A percentile compares a stretch with the other conserved stretches of the same genome.
These are phyloP conservation scores for Ginglymostoma cirratum DNA, from an alignment of 2,113 vertebrate genomes.

Conservation along the genomic window DNA sequence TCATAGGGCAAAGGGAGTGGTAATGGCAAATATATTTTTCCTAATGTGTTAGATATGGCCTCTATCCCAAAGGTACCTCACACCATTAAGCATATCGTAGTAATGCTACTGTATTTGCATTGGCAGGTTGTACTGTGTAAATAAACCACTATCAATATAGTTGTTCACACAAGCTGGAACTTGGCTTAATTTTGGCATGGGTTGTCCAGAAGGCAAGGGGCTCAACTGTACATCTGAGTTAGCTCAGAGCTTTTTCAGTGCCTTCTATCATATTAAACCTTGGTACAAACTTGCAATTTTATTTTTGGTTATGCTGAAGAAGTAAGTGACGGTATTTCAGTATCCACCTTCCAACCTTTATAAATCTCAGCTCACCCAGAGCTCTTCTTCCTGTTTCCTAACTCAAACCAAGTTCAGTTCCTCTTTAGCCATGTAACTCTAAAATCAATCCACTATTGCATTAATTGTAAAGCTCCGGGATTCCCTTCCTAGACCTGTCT, in stretches of 20 bases:
- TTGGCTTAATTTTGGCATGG: not conserved
- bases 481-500: not conserved
- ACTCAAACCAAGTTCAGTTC: not conserved
- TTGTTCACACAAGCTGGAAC: conserved; percentile 20
- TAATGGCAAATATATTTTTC: not conserved
- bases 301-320: not conserved
- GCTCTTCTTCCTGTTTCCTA: not conserved
- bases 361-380: not conserved
- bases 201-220: not conserved
- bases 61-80: not conserved
- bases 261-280: not conserved
- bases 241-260: not conserved
- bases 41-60: not conserved
- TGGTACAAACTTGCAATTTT: not conserved
- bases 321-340: not conserved
- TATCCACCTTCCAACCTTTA: not conserved
- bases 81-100: not conserved
- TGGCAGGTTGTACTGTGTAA: not conserved
- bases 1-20: not conserved
- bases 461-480: not conserved
- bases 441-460: not conserved
- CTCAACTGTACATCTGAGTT: not conserved
- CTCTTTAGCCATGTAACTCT: not conserved
- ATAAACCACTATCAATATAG: conserved; percentile 11
- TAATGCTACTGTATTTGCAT: conserved; percentile 25